phyloP scores from a whole-genome alignment of 2,888 invertebrate species.

The Drosophila villosipedis region DNA sequence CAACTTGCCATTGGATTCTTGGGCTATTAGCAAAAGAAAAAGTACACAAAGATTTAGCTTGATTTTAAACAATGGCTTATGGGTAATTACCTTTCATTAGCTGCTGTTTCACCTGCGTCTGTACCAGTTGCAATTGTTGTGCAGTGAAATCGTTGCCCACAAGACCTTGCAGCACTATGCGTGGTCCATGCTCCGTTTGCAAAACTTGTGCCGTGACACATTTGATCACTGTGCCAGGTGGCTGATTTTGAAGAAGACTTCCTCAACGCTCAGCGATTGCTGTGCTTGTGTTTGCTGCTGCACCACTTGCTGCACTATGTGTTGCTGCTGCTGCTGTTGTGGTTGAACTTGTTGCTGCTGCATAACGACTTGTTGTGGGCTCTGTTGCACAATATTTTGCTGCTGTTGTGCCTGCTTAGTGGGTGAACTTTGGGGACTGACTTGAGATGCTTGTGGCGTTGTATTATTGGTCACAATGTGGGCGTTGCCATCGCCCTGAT shows the following conservation, averaged over 20 bases:
- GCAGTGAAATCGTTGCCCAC: slow-evolving; percentile 93
- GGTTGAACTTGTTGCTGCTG: slow-evolving; percentile 56
- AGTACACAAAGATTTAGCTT: background rate
- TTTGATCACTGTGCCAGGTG: slow-evolving; percentile 94
- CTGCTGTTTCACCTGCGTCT: slow-evolving; percentile 95
- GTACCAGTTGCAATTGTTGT: slow-evolving; percentile 92
- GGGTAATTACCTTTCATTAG: slow-evolving; percentile 89
- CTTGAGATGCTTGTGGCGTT: slow-evolving; percentile 72
- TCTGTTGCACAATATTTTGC: slow-evolving; percentile 44
- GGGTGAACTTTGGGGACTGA: slow-evolving; percentile 67
- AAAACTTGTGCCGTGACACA: slow-evolving; percentile 95
- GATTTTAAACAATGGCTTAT: background rate
- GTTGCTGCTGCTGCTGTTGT: slow-evolving; percentile 49
- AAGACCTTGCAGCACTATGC: slow-evolving; percentile 93
- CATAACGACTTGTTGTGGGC: slow-evolving; percentile 50
- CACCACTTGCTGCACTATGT: slow-evolving; percentile 51
- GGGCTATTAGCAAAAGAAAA: slow-evolving; percentile 86
- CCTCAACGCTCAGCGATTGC: slow-evolving; percentile 87
- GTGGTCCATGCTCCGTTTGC: slow-evolving; percentile 93
- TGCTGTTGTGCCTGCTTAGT: slow-evolving; percentile 52
- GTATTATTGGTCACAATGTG: slow-evolving; percentile 84
- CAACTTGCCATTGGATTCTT: slow-evolving; percentile 94
- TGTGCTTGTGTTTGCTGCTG: slow-evolving; percentile 68
- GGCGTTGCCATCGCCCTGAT: slow-evolving; percentile 86
- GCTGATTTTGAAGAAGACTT: slow-evolving; percentile 91